These are phyloP conservation scores for Rotaria magnacalcarata DNA, from an alignment of 2,888 invertebrate species.

Conservation along the genomic window DNA sequence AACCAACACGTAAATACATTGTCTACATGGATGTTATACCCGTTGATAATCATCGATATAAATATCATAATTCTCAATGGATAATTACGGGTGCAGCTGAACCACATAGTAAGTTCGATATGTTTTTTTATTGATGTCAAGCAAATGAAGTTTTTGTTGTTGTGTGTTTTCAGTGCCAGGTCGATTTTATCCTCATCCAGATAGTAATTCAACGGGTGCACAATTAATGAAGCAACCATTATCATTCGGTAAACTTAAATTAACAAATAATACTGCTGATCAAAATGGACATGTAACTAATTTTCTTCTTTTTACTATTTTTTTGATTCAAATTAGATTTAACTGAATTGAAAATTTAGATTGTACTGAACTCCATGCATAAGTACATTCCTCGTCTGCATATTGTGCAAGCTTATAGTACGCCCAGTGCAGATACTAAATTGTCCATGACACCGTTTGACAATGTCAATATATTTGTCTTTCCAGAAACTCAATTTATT, in stretches of 20 bases:
- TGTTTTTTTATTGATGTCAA: not conserved
- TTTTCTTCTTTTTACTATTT: not conserved
- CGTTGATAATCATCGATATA: slow-evolving; percentile 70
- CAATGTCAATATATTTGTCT: slow-evolving; percentile 42
- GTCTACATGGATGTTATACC: slow-evolving; percentile 75
- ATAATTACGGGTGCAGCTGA: slow-evolving; percentile 76
- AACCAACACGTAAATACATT: slow-evolving; percentile 75
- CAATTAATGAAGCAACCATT: slow-evolving; percentile 45
- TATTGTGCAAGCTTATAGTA: slow-evolving; percentile 39
- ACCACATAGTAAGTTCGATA: slow-evolving; percentile 65
- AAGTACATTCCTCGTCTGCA: slow-evolving; percentile 45
- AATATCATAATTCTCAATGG: slow-evolving; percentile 78
- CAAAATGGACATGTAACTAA: slow-evolving; percentile 42
- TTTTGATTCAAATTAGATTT: not conserved
- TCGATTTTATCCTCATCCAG: slow-evolving; percentile 44
- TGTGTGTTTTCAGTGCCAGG: not conserved
- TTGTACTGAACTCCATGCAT: slow-evolving; percentile 46
- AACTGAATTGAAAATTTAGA: not conserved
- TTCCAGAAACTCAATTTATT: slow-evolving; percentile 43
- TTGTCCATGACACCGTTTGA: not conserved
- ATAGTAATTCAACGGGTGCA: slow-evolving; percentile 41
- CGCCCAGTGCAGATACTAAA: not conserved
- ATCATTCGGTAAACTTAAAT: slow-evolving; percentile 46
- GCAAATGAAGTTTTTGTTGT: not conserved
- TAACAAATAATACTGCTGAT: slow-evolving; percentile 46